Conservation (phyloP, 2,797 vertebrate species). For the Hephaestus fuliginosus region DNA sequence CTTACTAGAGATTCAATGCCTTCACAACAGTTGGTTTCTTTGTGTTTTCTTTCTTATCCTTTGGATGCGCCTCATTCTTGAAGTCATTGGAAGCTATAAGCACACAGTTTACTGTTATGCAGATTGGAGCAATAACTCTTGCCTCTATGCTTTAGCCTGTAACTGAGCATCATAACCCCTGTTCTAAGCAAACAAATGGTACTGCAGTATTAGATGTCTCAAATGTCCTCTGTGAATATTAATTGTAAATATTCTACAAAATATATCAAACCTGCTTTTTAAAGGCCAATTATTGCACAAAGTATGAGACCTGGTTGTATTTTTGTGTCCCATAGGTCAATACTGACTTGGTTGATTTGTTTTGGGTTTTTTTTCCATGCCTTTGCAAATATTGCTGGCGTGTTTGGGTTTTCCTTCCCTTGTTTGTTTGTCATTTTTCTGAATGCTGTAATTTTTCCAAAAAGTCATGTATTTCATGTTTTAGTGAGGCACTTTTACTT, state of each 20-base stretch:
- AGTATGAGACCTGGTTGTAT: conserved; percentile 92
- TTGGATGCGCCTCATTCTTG: conserved; percentile 71
- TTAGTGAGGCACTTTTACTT: conserved; percentile 83
- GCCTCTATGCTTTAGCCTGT: conserved; percentile 81
- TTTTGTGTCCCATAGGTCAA: conserved; percentile 87
- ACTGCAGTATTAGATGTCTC: conserved; percentile 94
- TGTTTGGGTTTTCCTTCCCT: conserved; percentile 60
- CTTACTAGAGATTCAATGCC: conserved; percentile 86
- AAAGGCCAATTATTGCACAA: conserved; percentile 95
- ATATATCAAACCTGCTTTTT: conserved; percentile 95
- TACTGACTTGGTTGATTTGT: conserved; percentile 73
- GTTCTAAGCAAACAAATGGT: conserved; percentile 89
- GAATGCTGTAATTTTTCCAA: conserved; percentile 63
- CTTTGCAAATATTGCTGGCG: conserved; percentile 69
- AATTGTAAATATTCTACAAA: conserved; percentile 95
- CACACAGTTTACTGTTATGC: conserved; percentile 86
- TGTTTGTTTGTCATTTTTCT: conserved; percentile 57
- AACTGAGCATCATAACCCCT: conserved; percentile 82
- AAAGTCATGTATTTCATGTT: conserved; percentile 70
- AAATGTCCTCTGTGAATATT: conserved; percentile 90
- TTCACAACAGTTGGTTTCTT: conserved; percentile 73
- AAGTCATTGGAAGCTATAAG: conserved; percentile 83
- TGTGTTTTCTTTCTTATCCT: conserved; percentile 51
- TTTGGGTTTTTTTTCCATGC: conserved; percentile 35
- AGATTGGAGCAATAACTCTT: conserved; percentile 93